Conservation (phyloP, 2,113 vertebrate species). For the Aegotheles bennettii region DNA sequence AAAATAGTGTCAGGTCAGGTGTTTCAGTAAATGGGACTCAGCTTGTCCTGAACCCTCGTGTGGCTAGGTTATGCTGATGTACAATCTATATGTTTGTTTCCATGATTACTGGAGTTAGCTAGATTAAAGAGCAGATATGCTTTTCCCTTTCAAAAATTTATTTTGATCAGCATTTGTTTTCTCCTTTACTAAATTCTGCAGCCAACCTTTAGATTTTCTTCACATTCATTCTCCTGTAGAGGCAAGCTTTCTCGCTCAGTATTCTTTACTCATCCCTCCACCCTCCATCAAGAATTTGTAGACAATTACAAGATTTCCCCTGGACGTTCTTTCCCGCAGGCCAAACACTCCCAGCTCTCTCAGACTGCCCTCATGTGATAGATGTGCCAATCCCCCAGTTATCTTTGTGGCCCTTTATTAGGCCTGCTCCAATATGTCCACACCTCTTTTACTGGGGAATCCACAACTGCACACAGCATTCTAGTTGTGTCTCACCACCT, state of each 20-base stretch:
- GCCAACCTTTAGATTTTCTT: not conserved
- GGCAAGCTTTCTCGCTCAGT: not conserved
- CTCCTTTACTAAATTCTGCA: not conserved
- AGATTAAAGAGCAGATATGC: not conserved
- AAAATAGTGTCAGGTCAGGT: not conserved
- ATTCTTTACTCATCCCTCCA: too few relatives aligned
- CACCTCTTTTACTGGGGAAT: not conserved
- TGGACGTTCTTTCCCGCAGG: not conserved
- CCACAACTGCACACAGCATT: not conserved
- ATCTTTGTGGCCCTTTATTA: not conserved
- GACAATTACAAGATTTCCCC: too few relatives aligned
- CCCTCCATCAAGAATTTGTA: too few relatives aligned
- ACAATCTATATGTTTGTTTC: not conserved
- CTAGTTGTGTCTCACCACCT: not conserved
- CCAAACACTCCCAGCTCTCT: not conserved
- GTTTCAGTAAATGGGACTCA: not conserved
- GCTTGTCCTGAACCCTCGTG: not conserved
- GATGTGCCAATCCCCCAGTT: not conserved
- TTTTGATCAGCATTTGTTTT: not conserved
- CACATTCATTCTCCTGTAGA: not conserved
- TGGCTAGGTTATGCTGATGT: not conserved
- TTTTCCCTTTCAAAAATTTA: not conserved
- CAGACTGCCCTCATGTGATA: not conserved
- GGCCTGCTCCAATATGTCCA: not conserved
- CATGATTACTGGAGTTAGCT: not conserved